Evolutionary conservation across 2,113 vertebrate genomes (phyloP).

Genomic region (Theropithecus gelada): DNA sequence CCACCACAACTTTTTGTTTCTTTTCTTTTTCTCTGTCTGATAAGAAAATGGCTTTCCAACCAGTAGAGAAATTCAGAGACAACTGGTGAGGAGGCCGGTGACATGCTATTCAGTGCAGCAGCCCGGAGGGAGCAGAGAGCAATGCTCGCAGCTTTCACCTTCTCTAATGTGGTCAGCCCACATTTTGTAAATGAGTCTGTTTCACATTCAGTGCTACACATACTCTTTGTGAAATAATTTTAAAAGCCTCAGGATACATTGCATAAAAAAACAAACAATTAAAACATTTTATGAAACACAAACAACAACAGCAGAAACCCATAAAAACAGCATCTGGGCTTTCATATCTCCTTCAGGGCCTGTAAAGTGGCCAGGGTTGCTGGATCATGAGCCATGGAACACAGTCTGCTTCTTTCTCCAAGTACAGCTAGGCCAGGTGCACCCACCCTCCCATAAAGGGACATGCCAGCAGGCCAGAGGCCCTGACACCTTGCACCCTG

Average conservation of each 20-base stretch:
- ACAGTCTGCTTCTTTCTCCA: background rate
- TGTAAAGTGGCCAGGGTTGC: rapidly evolving
- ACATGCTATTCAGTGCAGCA: rapidly evolving
- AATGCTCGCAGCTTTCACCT: rapidly evolving
- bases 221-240: background rate
- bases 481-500: background rate
- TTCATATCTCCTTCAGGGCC: background rate
- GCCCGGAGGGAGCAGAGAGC: too few species aligned
- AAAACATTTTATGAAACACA: background rate
- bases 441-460: rapidly evolving
- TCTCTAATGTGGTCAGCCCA: background rate
- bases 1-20: background rate
- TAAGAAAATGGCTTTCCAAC: background rate
- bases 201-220: background rate
- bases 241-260: background rate
- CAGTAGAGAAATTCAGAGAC: background rate
- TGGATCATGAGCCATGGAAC: background rate
- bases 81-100: background rate
- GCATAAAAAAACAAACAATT: background rate
- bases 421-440: rapidly evolving
- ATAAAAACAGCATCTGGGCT: background rate
- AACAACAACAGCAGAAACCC: background rate
- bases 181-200: background rate
- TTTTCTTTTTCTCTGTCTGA: background rate
- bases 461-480: background rate